phyloP scores from a whole-genome alignment of 2,113 vertebrate genomes.

The Parus major region DNA sequence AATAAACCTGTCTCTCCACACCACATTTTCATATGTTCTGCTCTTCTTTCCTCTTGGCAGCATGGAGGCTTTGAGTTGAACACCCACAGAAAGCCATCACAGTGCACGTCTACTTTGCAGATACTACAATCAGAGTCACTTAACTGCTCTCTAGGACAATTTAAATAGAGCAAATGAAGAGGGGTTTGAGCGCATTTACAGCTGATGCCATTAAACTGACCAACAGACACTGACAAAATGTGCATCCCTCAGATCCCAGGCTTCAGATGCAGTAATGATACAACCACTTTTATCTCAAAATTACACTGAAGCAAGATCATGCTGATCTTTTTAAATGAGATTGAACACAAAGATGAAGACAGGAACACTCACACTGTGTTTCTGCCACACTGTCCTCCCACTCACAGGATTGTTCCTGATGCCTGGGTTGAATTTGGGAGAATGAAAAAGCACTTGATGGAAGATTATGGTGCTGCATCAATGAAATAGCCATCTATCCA shows the following conservation, averaged over 20 bases:
- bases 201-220: not conserved
- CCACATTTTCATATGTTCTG: constrained; percentile 64
- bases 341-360: not conserved
- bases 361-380: not conserved
- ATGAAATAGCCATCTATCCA: not conserved
- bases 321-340: not conserved
- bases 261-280: not conserved
- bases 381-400: not conserved
- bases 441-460: not conserved
- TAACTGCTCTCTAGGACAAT: constrained; percentile 4
- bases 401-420: not conserved
- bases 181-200: not conserved
- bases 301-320: not conserved
- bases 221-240: not conserved
- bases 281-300: not conserved
- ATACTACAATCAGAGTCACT: constrained; percentile 12
- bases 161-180: constrained; percentile 14
- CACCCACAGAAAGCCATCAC: constrained; percentile 16
- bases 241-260: not conserved
- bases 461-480: not conserved
- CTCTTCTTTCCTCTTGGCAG: constrained; percentile 74
- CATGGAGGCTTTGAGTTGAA: constrained; percentile 26
- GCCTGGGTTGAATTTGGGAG: not conserved
- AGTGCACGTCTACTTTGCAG: constrained; percentile 4
- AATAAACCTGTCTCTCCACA: constrained; percentile 70